These are phyloP conservation scores for Thalassarche chlororhynchos DNA, from an alignment of 2,113 vertebrate genomes.

Conservation along the genomic window DNA sequence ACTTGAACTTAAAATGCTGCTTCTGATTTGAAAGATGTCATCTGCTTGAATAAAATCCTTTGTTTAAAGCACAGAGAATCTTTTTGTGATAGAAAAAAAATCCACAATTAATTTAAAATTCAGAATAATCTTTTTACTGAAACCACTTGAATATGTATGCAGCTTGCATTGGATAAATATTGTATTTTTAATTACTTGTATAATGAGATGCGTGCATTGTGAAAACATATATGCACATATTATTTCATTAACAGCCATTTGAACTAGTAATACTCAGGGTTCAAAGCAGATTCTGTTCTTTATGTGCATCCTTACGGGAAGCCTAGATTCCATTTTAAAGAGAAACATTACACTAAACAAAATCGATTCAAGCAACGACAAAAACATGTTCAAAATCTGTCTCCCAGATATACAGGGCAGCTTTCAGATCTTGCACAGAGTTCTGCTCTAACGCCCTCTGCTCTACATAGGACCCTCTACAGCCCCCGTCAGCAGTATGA, in stretches of 20 bases:
- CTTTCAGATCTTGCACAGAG: not conserved
- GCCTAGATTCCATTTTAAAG: not conserved
- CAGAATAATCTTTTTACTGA: not conserved
- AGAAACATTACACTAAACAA: not conserved
- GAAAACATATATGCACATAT: not conserved
- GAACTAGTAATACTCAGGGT: not conserved
- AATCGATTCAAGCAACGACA: not conserved
- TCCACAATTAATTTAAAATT: not conserved
- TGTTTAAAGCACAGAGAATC: not conserved
- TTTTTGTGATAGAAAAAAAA: not conserved
- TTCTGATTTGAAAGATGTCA: conserved; percentile 50
- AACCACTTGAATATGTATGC: not conserved
- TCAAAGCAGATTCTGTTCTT: not conserved
- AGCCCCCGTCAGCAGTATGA: not conserved
- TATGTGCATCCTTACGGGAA: not conserved
- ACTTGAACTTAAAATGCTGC: conserved; percentile 42
- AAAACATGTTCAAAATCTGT: not conserved
- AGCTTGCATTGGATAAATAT: not conserved
- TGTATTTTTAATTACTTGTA: not conserved
- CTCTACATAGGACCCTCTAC: not conserved
- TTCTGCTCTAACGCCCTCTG: not conserved
- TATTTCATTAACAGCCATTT: not conserved
- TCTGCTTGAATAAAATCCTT: conserved; percentile 39
- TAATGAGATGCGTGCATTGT: not conserved
- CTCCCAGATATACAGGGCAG: not conserved